Evolutionary conservation across 2,888 invertebrate species (phyloP), one percentile per base, ranked within the genome.

Genomic region (Abrostola triplasia): DNA sequence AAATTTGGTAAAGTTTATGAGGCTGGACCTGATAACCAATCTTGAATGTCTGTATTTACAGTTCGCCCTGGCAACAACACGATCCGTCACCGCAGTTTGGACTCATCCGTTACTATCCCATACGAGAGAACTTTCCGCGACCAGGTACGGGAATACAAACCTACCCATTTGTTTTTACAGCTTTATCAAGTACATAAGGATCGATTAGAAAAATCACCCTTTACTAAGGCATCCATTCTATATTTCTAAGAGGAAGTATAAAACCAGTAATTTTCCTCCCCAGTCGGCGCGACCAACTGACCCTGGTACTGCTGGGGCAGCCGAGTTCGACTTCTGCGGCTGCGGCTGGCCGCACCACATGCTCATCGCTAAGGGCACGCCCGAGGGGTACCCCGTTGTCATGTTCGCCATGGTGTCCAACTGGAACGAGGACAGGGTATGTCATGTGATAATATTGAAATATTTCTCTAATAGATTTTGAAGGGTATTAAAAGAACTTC

Each of bases 311-410:
- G 92, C 90, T 0, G 90, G 93, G 4, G 90, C 95, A 0, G 92
- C 92, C 0, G 93, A 95, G 75, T 97, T 97, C 91, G 97, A 97
- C 91, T 97, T 97, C 95, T 98, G 98, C 91, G 98, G 98, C 67
- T 98, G 98, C 82, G 98, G 98, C 56, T 98, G 98, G 97, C 98
- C 98, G 0, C 96, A 97, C 67, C 97, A 98, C 88, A 95, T 98
- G 96, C 95, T 98, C 6, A 76, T 97, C 41, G 97, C 98, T 0
- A 97, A 96, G 89, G 98, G 98, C 5, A 96, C 88, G 5, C 82
- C 94, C 0, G 93, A 95, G 64, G 98, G 98, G 0, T 96, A 95
- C 89, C 90, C 94, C 0, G 95, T 96, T 82, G 96, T 97, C 74
- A 90, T 98, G 47, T 98, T 97, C 87, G 96, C 95, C 48, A 97